Evolutionary conservation across 2,888 invertebrate species (phyloP).

Genomic region (Stegophylla sp.): DNA sequence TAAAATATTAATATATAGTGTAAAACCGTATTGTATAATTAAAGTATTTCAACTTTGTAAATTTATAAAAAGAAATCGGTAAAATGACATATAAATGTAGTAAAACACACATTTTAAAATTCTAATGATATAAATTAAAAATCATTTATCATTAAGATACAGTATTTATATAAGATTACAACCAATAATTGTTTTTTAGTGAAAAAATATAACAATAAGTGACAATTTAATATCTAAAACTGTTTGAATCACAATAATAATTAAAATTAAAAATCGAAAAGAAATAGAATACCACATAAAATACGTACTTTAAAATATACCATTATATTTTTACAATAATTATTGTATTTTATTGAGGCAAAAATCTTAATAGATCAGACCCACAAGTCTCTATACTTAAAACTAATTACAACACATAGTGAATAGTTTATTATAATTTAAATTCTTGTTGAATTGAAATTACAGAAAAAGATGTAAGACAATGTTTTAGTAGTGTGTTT

Average conservation of each 20-base stretch:
- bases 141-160: background rate
- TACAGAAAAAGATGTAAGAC: background rate
- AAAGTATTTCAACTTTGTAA: background rate
- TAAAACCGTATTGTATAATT: slow-evolving; percentile 9
- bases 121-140: background rate
- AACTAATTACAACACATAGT: slow-evolving; percentile 12
- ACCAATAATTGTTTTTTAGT: background rate
- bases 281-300: background rate
- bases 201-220: background rate
- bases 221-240: background rate
- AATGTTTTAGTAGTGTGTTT: background rate
- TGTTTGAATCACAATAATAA: background rate
- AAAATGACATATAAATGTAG: background rate
- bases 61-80: background rate
- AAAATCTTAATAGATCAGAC: slow-evolving; percentile 4
- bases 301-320: background rate
- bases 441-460: background rate
- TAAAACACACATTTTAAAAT: background rate
- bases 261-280: no score
- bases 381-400: slow-evolving; percentile 11
- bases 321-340: background rate
- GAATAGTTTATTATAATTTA: background rate
- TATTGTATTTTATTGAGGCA: background rate
- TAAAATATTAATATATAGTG: background rate
- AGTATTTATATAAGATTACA: background rate